Base-by-base conservation (phyloP, 2,888 invertebrate genomes). In the Dicyrtoma fusca region DNA sequence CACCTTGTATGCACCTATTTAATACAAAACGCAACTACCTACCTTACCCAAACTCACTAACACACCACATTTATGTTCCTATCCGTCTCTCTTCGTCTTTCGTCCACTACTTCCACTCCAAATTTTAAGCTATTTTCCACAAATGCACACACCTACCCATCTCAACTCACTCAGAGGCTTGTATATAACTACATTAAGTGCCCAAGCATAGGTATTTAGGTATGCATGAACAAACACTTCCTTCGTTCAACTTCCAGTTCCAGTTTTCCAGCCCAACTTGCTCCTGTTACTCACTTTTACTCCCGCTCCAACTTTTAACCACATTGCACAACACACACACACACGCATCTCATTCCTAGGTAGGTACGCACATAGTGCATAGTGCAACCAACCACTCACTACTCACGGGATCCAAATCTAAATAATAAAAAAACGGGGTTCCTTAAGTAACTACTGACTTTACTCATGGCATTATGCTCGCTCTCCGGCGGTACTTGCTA, bases 401-500 rank as follows among this genome's bases (percentile, higher is more conserved):
- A n/a, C 34, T 34, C 34, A 34, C 34, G n/a, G n/a, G n/a, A n/a
- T n/a, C n/a, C 55, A 55, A 55, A 55, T 25, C 13, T 23, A 23
- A 45, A 26, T 23, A 69, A 61, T 61, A 45, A 74, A 71, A 74
- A 57, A 34, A 34, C 25, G 44, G 21, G 64, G 47, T 71, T 72
- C 64, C 69, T 71, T 66, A 71, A 74, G 71, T 69, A 74, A 74
- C 74, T 74, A 74, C 74, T 74, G 73, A 65, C 68, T 71, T 62
- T 70, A 71, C 55, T 68, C 62, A 57, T 42, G 68, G 59, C 68
- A 55, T 68, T 57, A 68, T 68, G 68, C 68, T 68, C 57, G 45
- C 68, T 66, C 66, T 68, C 68, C 68, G 68, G 57, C 68, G 68
- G 68, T 68, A 68, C 68, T 68, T 57, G 68, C 68, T 68, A 68